Base-by-base conservation (phyloP, 2,113 vertebrate species). In the Aplodontia rufa region DNA sequence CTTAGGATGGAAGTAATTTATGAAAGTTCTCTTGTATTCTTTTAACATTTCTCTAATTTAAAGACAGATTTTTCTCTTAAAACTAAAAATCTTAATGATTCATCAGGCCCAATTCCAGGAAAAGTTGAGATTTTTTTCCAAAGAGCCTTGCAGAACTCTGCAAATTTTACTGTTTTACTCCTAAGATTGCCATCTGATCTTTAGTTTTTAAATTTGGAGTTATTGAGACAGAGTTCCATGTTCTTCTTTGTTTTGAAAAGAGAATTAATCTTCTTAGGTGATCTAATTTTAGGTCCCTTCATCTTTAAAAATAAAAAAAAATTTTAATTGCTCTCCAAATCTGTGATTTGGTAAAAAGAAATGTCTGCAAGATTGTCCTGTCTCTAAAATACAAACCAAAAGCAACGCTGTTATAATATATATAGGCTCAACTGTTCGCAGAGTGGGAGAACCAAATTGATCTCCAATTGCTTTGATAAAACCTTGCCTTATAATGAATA, bases 1-100 rank as follows among this genome's bases (percentile, higher is more conserved):
- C 47, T 76, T 95, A 47, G 6, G 47, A 88, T 66, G 64, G 62
- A 90, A 91, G 22, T 81, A 37, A 60, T 71, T 97, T 97, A 91
- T 93, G 42, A 93, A 32, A 71, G 16, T 3, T 62, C 74, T 95
- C 95, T 83, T 19, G 26, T 6, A 9, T 72, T 86, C 51, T 91
- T 92, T 87, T 40, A 87, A 91, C 16, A 35, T 79, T 93, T 71
- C 72, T 95, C 37, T 85, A 32, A 60, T 69, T 96, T 95, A 30
- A 19, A 97, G 82, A 62, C 69, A 72, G 82, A 87, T 72, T 94
- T 62, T 51, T 80, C 4, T 75, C 93, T 95, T 35, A 16, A 76
- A 79, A 92, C 9, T 32, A 93, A 93, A 14, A 42, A 53, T 62
- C 69, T 84, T 7, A 96, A 49, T 51, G 0, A 72, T 47, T 87